Percentiles rank a stretch among this genome's conserved stretches.
phyloP scores from a whole-genome alignment of 2,113 vertebrate species.

The Ammospiza nelsoni region DNA sequence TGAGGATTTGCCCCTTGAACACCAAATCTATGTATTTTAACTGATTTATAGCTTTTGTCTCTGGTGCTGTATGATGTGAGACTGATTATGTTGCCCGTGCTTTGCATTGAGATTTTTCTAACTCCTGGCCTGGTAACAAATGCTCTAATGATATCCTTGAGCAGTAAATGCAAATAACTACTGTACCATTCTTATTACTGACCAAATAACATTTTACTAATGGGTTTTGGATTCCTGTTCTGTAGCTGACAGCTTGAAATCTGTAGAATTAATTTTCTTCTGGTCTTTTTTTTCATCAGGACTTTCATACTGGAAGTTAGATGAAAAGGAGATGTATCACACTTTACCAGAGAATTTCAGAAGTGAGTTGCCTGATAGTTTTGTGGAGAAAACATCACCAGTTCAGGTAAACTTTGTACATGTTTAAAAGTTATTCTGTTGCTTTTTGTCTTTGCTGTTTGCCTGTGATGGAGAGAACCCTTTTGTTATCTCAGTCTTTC shows the following conservation, averaged over 20 bases:
- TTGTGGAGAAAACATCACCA: background rate
- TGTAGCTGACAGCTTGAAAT: background rate
- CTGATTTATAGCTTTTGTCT: background rate
- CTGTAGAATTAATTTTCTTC: background rate
- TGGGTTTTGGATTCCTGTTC: background rate
- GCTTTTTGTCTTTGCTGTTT: background rate
- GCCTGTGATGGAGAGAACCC: background rate
- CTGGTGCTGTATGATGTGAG: background rate
- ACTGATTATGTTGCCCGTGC: background rate
- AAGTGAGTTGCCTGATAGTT: constrained; percentile 54
- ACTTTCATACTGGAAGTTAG: constrained; percentile 89
- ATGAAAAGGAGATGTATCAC: constrained; percentile 85
- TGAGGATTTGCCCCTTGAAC: background rate
- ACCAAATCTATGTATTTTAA: background rate
- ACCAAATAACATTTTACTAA: background rate
- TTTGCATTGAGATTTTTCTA: background rate
- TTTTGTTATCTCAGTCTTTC: background rate
- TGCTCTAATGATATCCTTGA: background rate
- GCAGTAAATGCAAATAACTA: background rate
- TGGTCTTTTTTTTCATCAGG: constrained; percentile 68
- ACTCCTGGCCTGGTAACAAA: background rate
- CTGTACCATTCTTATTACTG: background rate
- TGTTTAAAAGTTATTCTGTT: background rate
- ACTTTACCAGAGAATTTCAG: constrained; percentile 85
- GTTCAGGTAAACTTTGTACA: constrained; percentile 70